phyloP scores from a whole-genome alignment of 2,113 vertebrate genomes.

The Suricata suricatta region DNA sequence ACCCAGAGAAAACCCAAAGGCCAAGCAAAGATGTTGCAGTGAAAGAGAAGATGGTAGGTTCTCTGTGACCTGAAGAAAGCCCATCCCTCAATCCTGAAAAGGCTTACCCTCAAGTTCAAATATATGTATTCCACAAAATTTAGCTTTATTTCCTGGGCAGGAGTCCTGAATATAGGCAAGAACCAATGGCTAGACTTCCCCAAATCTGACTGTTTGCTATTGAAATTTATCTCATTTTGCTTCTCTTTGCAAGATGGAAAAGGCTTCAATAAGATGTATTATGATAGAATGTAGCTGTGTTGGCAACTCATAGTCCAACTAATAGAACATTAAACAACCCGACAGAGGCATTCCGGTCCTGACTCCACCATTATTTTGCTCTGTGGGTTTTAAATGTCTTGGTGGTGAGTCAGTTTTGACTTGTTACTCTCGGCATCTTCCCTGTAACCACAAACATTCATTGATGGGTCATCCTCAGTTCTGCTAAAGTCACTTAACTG shows the following conservation, averaged over 20 bases:
- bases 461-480: neutral
- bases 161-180: neutral
- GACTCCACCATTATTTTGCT: neutral
- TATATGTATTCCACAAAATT: neutral
- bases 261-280: neutral
- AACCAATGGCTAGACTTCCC: neutral
- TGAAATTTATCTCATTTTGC: neutral
- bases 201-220: neutral
- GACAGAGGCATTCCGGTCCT: neutral
- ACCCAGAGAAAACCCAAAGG: neutral
- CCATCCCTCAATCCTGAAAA: neutral
- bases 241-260: conserved; percentile 30
- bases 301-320: neutral
- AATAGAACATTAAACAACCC: neutral
- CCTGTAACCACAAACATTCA: neutral
- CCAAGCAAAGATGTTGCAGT: neutral
- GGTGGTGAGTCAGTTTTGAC: neutral
- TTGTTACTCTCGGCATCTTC: neutral
- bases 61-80: neutral
- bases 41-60: neutral
- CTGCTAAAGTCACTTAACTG: neutral
- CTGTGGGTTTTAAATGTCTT: neutral
- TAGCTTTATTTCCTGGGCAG: neutral
- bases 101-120: neutral
- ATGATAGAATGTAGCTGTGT: neutral